Percentiles rank a stretch among this genome's conserved stretches.
Evolutionary conservation across 2,113 vertebrate genomes (phyloP).

Genomic region (Heptranchias perlo): DNA sequence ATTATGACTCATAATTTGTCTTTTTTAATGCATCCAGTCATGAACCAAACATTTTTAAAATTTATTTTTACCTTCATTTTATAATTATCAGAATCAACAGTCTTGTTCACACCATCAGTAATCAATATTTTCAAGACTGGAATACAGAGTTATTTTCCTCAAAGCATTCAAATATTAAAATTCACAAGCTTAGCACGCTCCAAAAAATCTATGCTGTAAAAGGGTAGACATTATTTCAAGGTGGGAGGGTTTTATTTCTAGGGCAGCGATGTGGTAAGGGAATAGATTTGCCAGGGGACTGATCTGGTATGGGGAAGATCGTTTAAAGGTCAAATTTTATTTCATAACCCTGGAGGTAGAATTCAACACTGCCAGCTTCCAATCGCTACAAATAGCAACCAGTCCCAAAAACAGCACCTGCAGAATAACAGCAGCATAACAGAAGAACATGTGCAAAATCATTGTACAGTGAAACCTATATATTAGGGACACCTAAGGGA

Average conservation of each 20-base stretch:
- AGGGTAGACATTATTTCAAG: neutral
- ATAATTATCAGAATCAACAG: neutral
- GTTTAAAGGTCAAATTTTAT: neutral
- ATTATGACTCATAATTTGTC: neutral
- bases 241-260: neutral
- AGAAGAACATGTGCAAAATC: neutral
- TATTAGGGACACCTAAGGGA: too few relatives aligned
- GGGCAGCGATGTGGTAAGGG: too few relatives aligned
- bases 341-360: neutral
- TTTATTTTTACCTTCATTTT: neutral
- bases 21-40: neutral
- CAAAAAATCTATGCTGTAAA: neutral
- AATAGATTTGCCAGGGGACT: neutral
- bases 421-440: neutral
- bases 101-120: neutral
- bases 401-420: neutral
- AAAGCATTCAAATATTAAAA: neutral
- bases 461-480: too few relatives aligned
- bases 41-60: neutral
- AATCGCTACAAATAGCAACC: neutral
- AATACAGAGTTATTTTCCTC: neutral
- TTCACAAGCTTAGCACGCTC: neutral
- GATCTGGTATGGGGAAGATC: neutral
- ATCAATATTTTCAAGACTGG: neutral
- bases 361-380: neutral